Base-by-base conservation (phyloP, 92 coral and sea anemone genomes). In the Virgularia gustaviana region DNA sequence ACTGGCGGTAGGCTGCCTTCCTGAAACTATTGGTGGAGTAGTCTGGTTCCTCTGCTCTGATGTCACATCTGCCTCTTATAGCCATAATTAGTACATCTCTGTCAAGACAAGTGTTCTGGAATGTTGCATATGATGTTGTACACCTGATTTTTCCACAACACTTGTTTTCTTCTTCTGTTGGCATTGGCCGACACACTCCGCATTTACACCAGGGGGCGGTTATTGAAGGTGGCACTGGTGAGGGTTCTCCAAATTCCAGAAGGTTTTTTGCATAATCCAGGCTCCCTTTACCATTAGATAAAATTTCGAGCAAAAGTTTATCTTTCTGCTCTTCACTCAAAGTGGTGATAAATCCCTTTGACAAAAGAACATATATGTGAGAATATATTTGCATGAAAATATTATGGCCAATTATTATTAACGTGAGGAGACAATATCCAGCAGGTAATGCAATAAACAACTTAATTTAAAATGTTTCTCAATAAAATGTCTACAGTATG, bases 1-100 rank as follows among this genome's bases (percentile, higher is more conserved):
- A 80, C 24, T 85, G 86, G 57, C 83, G 33, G 61, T 81, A 85
- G 0, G 83, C 53, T 2, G 83, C 89, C 70, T 80, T 80, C 47
- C 79, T 24, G 55, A 36, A 84, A 31, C 78, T 73, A 22, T 73
- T 53, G 9, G 78, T 51, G 2, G 79, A 67, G 38, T 61, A 76
- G 32, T 76, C 80, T 6, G 75, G 75, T 32, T 76, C 80, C 16
- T 81, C 86, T 12, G 83, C 89, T 16, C 68, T 63, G 37, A 81
- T 81, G 82, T 85, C 89, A 30, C 78, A 85, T 28, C 84, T 71
- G 4, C 71, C 29, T 36, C 54, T 13, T 71, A 54, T 7, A 31
- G 63, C 35, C 63, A 56, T 22, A 15, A 56, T 16, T 12, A 29
- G 51, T 13, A 43, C 51, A 43, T 43, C 51, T 43, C 51, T 43